These are phyloP conservation scores for Procambarus virginalis DNA, from an alignment of 1,140 invertebrate genomes.

Conservation along the genomic window DNA sequence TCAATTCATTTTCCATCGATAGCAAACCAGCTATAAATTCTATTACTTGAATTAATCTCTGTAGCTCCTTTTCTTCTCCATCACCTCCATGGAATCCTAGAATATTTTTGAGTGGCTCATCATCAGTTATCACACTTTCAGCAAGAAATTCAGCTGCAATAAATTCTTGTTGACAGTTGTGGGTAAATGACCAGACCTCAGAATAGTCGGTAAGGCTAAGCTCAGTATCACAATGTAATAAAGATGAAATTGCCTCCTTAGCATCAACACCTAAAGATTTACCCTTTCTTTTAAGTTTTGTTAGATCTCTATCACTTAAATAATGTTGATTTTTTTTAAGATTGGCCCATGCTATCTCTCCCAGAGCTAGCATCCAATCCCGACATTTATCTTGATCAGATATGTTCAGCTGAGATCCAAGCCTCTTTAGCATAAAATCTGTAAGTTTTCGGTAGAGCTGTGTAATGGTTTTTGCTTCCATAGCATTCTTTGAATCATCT, in stretches of 20 bases:
- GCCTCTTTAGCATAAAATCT: slow-evolving; percentile 26
- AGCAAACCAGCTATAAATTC: slow-evolving; percentile 31
- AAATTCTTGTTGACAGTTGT: slow-evolving; percentile 39
- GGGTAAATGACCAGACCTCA: slow-evolving; percentile 20
- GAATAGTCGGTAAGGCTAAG: background rate
- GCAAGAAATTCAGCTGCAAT: slow-evolving; percentile 20
- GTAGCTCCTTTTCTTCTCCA: slow-evolving; percentile 14
- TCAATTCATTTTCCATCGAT: background rate
- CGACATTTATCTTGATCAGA: background rate
- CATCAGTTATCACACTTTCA: background rate
- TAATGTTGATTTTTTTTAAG: slow-evolving; percentile 41
- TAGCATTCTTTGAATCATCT: background rate
- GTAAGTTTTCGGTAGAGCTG: slow-evolving; percentile 21
- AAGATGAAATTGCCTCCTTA: background rate
- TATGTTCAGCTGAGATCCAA: background rate
- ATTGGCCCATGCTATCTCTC: slow-evolving; percentile 29
- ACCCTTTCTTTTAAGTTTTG: background rate
- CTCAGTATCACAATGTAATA: slow-evolving; percentile 18
- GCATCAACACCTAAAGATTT: background rate
- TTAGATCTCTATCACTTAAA: background rate
- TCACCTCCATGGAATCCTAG: slow-evolving; percentile 8
- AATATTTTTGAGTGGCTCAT: slow-evolving; percentile 3
- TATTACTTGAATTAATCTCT: slow-evolving; percentile 43
- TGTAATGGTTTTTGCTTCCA: slow-evolving; percentile 11
- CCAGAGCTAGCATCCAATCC: slow-evolving; percentile 20